Base-by-base conservation (phyloP, 2,888 invertebrate species). In the Temnothorax ravouxi region DNA sequence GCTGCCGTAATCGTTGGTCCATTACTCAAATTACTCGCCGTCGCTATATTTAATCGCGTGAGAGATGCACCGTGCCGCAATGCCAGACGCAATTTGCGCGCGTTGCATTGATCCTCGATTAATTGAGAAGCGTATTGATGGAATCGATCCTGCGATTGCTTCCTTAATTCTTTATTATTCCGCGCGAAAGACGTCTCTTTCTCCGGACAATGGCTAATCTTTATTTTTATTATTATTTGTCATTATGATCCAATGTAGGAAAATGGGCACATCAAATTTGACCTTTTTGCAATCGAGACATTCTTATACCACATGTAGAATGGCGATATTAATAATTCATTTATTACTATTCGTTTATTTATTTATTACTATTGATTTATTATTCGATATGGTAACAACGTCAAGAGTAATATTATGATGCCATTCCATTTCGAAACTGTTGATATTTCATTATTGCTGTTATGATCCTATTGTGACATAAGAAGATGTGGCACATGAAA, bases 1-100 rank as follows among this genome's bases (percentile, higher is more conserved):
- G 52, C 52, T 38, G 76, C 76, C 21, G 44, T 74, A 50, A 67
- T 82, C 77, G 50, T 59, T 62, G 71, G 29, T 18, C 69, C 82
- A 85, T 85, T 86, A 85, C 66, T 82, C 71, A 82, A 66, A 82
- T 86, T 85, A 72, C 54, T 44, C 41, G 38, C 71, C 66, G 67
- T 82, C 66, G 44, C 72, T 56, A 72, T 56, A 72, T 83, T 34
- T 71, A 80, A 75, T 38, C 71, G 62, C 56, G 72, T 44, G 52
- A 71, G 64, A 44, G 74, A 62, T 41, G 34, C 44, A 38, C 29
- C 44, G 25, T 11, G 47, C 52, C 18, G 34, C 62, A 56, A 25
- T 25, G 13, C 21, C 50, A 25, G 34, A 2, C 34, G 59, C 25
- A 47, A 56, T 25, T 18, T 34, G 41, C 15, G 34, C 50, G 38